Evolutionary conservation across 2,797 vertebrate species (phyloP).

Genomic region (Sciurus carolinensis): DNA sequence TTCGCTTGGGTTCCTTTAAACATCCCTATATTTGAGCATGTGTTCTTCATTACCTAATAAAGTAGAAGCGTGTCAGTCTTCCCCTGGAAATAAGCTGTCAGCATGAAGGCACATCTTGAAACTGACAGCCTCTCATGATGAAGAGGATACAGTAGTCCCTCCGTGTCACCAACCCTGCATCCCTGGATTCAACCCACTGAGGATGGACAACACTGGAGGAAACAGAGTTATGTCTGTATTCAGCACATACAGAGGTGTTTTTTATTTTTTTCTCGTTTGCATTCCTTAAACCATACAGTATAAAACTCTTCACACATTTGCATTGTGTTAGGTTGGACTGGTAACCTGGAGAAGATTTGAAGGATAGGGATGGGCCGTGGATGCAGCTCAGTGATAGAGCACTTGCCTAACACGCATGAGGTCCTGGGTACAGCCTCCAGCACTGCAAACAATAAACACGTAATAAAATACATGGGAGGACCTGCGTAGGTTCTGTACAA

Average conservation of each 20-base stretch:
- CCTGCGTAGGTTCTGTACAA: background rate
- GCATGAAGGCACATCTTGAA: background rate
- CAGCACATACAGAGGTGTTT: background rate
- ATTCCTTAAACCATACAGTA: background rate
- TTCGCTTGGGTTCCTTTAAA: background rate
- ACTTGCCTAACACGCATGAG: background rate
- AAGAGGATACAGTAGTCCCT: background rate
- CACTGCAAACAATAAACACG: too few relatives aligned
- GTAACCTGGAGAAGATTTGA: background rate
- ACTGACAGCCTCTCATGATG: background rate
- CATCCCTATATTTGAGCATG: background rate
- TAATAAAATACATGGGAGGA: background rate
- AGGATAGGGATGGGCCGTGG: background rate
- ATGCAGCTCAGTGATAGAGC: too few relatives aligned
- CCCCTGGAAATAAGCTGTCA: background rate
- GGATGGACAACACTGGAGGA: background rate
- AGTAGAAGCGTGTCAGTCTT: background rate
- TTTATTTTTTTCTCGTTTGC: background rate
- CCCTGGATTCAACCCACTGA: background rate
- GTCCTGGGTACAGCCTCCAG: too few relatives aligned
- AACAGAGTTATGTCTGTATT: background rate
- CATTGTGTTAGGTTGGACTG: too few relatives aligned
- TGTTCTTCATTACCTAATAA: background rate
- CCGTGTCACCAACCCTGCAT: background rate
- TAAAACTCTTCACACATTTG: background rate